These are phyloP conservation scores for Chiloscyllium punctatum DNA, from an alignment of 2,797 vertebrate genomes.

Conservation along the genomic window DNA sequence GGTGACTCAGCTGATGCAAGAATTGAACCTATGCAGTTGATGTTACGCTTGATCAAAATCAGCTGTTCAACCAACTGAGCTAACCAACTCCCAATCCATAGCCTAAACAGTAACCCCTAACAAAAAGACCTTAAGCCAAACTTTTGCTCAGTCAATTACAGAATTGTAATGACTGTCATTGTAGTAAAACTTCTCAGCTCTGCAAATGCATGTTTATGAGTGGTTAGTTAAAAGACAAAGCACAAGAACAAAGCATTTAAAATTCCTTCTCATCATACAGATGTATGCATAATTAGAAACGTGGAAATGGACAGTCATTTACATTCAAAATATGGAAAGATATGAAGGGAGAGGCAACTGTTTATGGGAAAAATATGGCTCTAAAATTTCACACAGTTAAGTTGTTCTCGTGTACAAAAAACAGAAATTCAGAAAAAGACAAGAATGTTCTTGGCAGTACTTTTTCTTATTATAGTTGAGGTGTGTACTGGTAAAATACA, in stretches of 20 bases:
- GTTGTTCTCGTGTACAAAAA: not conserved
- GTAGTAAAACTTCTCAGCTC: not conserved
- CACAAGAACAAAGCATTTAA: not conserved
- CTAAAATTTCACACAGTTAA: not conserved
- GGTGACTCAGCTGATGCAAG: too few species aligned
- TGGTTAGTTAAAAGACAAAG: not conserved
- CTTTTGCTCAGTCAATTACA: too few species aligned
- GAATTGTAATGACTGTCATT: not conserved
- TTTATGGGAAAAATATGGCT: not conserved
- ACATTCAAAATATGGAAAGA: not conserved
- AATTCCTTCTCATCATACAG: not conserved
- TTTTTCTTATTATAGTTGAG: not conserved
- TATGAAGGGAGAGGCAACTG: not conserved
- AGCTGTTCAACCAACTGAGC: not conserved
- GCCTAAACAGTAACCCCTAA: too few species aligned
- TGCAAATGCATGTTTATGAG: not conserved
- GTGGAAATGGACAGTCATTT: not conserved
- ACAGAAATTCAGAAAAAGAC: not conserved
- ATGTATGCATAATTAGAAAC: not conserved
- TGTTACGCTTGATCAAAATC: too few species aligned
- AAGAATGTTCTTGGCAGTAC: not conserved
- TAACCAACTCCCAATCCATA: too few species aligned
- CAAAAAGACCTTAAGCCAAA: too few species aligned
- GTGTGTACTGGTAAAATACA: not conserved
- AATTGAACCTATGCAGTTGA: too few species aligned